Evolutionary conservation across 2,888 invertebrate genomes (phyloP).

Genomic region (Buathra laborator): DNA sequence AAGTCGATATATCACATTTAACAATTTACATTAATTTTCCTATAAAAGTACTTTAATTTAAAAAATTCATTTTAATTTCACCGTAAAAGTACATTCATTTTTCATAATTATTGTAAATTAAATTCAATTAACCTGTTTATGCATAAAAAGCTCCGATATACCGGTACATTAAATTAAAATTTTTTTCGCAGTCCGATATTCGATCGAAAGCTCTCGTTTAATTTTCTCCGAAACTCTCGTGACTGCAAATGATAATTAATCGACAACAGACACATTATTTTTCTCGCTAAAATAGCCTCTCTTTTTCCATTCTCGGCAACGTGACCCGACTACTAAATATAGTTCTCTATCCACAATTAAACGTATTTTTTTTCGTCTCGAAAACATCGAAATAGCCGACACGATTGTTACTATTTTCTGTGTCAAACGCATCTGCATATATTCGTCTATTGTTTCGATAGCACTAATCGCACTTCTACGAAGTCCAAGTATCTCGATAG

Average conservation of each 20-base stretch:
- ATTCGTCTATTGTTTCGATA: not conserved
- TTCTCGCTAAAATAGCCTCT: too few relatives aligned
- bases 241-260: conserved; percentile 15
- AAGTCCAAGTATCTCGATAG: not conserved
- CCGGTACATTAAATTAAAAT: too few relatives aligned
- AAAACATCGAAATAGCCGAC: conserved; percentile 19
- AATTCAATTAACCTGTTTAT: too few relatives aligned
- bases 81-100: too few relatives aligned
- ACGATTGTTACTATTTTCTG: not conserved
- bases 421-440: not conserved
- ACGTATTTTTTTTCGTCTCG: not conserved
- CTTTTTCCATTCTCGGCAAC: conserved; percentile 6
- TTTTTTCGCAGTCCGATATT: not conserved
- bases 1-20: too few relatives aligned
- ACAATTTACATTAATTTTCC: too few relatives aligned
- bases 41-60: too few relatives aligned
- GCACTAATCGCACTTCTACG: not conserved
- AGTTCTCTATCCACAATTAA: not conserved
- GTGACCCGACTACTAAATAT: conserved; percentile 4
- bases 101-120: too few relatives aligned
- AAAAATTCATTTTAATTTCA: too few relatives aligned
- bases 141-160: too few relatives aligned
- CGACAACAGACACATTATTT: not conserved
- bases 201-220: not conserved
- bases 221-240: not conserved